A percentile compares a stretch with the other conserved stretches of the same genome.
These are phyloP conservation scores for Holothuria glaberrima DNA, from an alignment of 35 echinoderm and acorn worm genomes.

Conservation along the genomic window DNA sequence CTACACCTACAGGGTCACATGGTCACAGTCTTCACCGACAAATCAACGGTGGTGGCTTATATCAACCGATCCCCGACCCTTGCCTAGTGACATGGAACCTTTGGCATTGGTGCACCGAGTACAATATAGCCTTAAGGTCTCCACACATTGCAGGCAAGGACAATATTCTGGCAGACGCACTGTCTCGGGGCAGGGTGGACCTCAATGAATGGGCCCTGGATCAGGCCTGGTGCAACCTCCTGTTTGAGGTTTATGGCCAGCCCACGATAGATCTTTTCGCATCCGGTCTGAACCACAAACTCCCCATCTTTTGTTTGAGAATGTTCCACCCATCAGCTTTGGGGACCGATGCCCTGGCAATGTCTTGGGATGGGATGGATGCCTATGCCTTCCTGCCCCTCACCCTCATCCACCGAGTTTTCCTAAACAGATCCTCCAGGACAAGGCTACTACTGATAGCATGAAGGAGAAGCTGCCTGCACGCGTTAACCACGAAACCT, in stretches of 20 bases:
- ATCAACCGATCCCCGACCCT: neutral
- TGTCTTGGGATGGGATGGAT: neutral
- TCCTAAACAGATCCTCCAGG: neutral
- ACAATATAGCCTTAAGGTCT: neutral
- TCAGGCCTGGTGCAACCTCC: no score
- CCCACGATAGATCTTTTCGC: neutral
- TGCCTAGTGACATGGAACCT: neutral
- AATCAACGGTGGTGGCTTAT: no score
- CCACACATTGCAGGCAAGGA: constrained; percentile 11
- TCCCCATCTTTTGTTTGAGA: neutral
- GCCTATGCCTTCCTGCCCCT: constrained; percentile 37
- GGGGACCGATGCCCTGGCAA: constrained; percentile 28
- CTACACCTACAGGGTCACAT: neutral
- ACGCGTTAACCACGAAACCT: no score
- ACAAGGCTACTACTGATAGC: constrained; percentile 35
- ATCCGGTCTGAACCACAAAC: constrained; percentile 31
- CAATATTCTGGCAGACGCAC: constrained; percentile 49
- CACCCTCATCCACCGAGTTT: constrained; percentile 6
- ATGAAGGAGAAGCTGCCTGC: no score
- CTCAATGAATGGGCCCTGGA: constrained; percentile 30
- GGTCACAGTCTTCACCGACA: no score
- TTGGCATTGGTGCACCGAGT: neutral
- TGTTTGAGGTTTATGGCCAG: no score
- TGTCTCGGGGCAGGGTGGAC: constrained; percentile 22
- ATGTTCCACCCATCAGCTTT: neutral